Conservation (phyloP, 1,140 invertebrate species). For the Sinella curviseta region DNA sequence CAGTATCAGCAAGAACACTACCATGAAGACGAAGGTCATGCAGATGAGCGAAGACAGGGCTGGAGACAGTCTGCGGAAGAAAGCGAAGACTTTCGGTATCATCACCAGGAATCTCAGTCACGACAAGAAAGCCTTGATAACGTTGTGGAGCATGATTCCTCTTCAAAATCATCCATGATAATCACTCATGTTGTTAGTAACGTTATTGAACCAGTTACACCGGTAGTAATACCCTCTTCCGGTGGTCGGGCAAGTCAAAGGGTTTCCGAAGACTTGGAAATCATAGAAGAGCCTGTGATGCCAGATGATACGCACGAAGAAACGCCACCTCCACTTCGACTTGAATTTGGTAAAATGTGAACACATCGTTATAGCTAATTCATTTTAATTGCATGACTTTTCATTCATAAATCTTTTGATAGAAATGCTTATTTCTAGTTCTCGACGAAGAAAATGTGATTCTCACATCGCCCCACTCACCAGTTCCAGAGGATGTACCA, state of each 20-base stretch:
- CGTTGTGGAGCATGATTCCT: conserved; percentile 7
- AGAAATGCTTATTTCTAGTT: not conserved
- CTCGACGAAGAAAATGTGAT: not conserved
- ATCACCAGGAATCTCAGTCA: no score
- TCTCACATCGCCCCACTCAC: not conserved
- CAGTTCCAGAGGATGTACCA: no score
- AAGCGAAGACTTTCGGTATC: not conserved
- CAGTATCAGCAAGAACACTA: no score
- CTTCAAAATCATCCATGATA: not conserved
- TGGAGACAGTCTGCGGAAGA: not conserved
- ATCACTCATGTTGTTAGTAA: conserved; percentile 10
- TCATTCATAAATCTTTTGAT: not conserved
- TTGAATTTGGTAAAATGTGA: conserved; percentile 9
- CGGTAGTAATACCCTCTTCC: not conserved
- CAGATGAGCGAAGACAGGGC: no score
- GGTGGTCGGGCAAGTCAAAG: not conserved
- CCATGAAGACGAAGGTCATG: no score
- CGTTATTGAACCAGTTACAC: not conserved
- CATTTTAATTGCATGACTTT: not conserved
- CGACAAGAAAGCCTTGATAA: no score
- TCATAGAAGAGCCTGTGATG: not conserved
- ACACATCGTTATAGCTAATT: not conserved
- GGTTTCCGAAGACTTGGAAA: not conserved
- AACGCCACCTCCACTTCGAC: not conserved
- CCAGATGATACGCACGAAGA: not conserved